These are phyloP conservation scores for Buphagus erythrorhynchus DNA, from an alignment of 2,797 vertebrate genomes.

Conservation along the genomic window DNA sequence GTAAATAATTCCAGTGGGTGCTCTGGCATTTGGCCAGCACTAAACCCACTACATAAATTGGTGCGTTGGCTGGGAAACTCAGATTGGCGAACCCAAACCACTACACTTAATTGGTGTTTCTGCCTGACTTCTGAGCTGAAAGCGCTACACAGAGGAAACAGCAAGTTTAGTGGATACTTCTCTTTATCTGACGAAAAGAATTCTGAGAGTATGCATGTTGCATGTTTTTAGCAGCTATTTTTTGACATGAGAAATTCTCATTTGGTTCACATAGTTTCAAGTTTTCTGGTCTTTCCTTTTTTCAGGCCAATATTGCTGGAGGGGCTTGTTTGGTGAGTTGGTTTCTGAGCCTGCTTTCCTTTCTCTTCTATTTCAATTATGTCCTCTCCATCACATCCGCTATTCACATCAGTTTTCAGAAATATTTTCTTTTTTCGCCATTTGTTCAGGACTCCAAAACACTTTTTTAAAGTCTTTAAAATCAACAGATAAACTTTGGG, in stretches of 20 bases:
- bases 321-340: background rate
- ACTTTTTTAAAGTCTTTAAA: background rate
- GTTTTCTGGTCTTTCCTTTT: background rate
- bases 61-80: background rate
- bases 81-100: background rate
- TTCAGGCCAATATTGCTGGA: background rate
- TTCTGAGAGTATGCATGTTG: background rate
- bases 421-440: background rate
- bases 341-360: background rate
- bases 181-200: background rate
- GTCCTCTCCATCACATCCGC: fast-evolving
- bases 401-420: background rate
- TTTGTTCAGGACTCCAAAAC: background rate
- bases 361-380: background rate
- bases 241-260: background rate
- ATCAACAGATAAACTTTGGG: background rate
- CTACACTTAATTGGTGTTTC: background rate
- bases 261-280: background rate
- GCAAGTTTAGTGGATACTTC: background rate
- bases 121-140: background rate
- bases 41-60: background rate
- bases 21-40: background rate
- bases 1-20: background rate
- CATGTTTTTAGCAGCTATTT: background rate
- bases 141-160: background rate